Conservation (phyloP, 2,888 invertebrate species). For the Aricia artaxerxes region DNA sequence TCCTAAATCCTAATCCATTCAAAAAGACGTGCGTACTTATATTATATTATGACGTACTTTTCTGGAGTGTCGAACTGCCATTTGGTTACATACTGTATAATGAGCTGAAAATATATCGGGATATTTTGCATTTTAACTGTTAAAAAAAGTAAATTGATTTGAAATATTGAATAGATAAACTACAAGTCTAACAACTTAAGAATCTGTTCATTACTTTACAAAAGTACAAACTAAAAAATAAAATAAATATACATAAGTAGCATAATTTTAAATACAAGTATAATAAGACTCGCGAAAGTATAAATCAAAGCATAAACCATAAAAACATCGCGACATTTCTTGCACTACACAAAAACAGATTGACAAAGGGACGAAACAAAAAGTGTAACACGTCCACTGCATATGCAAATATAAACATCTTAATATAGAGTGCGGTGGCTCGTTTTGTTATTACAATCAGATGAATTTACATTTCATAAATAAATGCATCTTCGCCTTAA, state of each 20-base stretch:
- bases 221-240: too few relatives aligned
- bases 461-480: conserved; percentile 81
- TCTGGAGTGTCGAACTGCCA: background rate
- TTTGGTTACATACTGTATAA: background rate
- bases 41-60: background rate
- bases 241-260: too few relatives aligned
- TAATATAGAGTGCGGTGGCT: conserved; percentile 77
- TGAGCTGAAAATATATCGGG: background rate
- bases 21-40: too few relatives aligned
- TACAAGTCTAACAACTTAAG: too few relatives aligned
- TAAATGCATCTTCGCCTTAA: conserved; percentile 75
- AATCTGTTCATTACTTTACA: too few relatives aligned
- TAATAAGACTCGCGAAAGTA: background rate
- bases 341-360: conserved; percentile 36
- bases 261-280: too few relatives aligned
- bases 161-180: too few relatives aligned
- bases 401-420: conserved; percentile 80
- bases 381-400: conserved; percentile 58
- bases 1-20: too few relatives aligned
- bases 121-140: too few relatives aligned
- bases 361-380: conserved; percentile 47
- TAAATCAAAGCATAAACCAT: background rate
- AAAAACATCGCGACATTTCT: background rate
- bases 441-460: conserved; percentile 81
- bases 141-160: too few relatives aligned